These are phyloP conservation scores for Phorcus lineatus DNA, from an alignment of 2,888 invertebrate species.

Conservation along the genomic window DNA sequence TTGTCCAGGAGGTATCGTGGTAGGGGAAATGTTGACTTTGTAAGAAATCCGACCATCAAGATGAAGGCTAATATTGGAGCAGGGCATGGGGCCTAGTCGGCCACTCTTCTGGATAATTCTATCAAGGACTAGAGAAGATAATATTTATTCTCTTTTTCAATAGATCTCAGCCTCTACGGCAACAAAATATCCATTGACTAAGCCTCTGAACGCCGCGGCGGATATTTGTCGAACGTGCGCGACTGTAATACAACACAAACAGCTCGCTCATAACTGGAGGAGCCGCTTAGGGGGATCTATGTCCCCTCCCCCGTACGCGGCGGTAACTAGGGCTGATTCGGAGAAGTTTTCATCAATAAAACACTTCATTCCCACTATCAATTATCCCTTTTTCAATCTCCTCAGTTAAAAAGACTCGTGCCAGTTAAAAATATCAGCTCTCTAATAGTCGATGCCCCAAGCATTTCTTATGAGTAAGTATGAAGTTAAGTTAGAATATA, in stretches of 20 bases:
- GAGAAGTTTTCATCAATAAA: no score
- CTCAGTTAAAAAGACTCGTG: no score
- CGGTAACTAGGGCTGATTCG: no score
- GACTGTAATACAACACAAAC: constrained; percentile 28
- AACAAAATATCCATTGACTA: constrained; percentile 33
- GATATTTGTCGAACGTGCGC: constrained; percentile 35
- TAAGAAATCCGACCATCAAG: neutral
- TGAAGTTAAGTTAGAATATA: no score
- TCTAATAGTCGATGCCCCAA: no score
- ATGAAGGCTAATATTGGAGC: constrained; percentile 11
- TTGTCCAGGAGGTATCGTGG: neutral
- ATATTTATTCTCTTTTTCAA: constrained; percentile 26
- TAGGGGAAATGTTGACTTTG: neutral
- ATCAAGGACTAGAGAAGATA: constrained; percentile 22
- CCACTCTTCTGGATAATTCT: neutral
- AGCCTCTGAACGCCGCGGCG: neutral
- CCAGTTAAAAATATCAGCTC: no score
- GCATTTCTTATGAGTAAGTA: no score
- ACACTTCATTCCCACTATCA: no score
- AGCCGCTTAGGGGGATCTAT: neutral
- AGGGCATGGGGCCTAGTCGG: neutral
- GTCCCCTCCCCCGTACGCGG: neutral
- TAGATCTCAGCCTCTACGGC: constrained; percentile 16
- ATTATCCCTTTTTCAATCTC: no score
- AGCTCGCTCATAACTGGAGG: neutral